phyloP scores from a whole-genome alignment of 2,888 invertebrate species.

The Thecophora atra region DNA sequence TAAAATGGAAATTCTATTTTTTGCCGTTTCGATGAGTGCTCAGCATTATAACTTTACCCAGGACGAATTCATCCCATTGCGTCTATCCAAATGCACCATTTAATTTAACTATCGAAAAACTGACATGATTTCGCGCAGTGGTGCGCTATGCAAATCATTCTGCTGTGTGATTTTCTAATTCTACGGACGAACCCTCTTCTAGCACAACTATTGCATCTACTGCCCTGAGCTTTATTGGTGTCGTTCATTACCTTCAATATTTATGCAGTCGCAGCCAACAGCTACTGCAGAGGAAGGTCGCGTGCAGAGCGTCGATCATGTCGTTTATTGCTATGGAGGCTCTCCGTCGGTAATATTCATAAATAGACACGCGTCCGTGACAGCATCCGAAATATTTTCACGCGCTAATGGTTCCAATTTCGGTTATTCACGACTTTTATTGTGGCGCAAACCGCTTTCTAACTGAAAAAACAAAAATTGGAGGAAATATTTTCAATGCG shows the following conservation, averaged over 20 bases:
- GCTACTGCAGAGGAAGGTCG: neutral
- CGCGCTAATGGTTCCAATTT: constrained; percentile 21
- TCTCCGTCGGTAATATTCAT: neutral
- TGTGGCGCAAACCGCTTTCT: neutral
- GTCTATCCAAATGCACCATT: neutral
- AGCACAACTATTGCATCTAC: constrained; percentile 9
- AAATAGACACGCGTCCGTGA: constrained; percentile 28
- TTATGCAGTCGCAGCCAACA: constrained; percentile 3
- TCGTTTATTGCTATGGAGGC: constrained; percentile 1
- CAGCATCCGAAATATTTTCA: constrained; percentile 28
- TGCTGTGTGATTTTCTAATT: constrained; percentile 17
- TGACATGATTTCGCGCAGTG: constrained; percentile 4
- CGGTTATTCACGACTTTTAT: neutral
- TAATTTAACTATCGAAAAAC: constrained; percentile 1
- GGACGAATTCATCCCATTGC: neutral
- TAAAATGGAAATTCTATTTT: too few species aligned
- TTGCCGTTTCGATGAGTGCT: too few species aligned
- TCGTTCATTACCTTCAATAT: constrained; percentile 18
- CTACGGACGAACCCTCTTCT: constrained; percentile 8
- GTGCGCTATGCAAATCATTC: neutral
- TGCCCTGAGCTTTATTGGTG: constrained; percentile 23
- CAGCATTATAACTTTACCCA: too few species aligned
- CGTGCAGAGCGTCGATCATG: neutral
- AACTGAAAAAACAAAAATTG: too few species aligned
- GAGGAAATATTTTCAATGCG: neutral